Conservation (phyloP, 2,113 vertebrate genomes). For the Onychostruthus taczanowskii region DNA sequence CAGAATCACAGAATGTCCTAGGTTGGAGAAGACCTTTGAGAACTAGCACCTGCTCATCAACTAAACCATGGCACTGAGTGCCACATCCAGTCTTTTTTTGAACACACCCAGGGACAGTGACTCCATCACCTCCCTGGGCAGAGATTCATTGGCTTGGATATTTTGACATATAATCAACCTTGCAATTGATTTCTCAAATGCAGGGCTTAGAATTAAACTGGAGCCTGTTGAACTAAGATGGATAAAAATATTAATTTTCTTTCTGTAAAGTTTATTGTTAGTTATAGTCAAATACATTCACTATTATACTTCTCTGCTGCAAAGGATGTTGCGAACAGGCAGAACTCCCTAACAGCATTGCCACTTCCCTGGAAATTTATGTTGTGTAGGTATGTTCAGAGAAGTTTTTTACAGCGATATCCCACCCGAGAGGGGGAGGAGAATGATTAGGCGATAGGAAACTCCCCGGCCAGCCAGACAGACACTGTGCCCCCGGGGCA, state of each 20-base stretch:
- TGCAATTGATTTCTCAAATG: background rate
- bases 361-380: background rate
- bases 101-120: background rate
- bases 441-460: background rate
- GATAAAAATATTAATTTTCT: background rate
- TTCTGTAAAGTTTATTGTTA: background rate
- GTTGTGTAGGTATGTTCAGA: background rate
- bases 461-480: fast-evolving
- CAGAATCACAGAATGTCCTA: background rate
- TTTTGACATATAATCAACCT: background rate
- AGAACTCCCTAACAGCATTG: background rate
- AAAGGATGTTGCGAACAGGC: background rate
- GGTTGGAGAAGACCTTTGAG: background rate
- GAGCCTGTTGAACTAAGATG: background rate
- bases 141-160: background rate
- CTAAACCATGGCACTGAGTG: too few relatives aligned
- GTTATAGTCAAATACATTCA: background rate
- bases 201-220: background rate
- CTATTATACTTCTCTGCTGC: background rate
- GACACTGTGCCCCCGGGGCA: background rate
- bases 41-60: background rate
- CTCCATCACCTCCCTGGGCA: background rate
- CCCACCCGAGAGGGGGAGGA: background rate
- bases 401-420: background rate
- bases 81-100: background rate